Conservation (phyloP, 2,888 invertebrate species). For the Cryptophagus acutangulus region DNA sequence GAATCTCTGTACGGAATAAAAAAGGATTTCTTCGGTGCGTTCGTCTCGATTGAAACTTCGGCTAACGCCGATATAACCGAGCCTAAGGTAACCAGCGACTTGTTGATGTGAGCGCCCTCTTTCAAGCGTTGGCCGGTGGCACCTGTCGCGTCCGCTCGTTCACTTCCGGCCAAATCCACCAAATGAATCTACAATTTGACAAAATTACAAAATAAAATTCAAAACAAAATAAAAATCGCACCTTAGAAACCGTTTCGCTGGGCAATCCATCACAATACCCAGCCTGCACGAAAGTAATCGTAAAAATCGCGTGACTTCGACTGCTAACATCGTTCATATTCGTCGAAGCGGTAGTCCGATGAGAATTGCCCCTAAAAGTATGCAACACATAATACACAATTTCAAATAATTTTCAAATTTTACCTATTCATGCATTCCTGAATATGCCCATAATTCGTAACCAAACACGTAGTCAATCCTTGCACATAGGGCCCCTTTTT, state of each 20-base stretch:
- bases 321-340: slow-evolving; percentile 92
- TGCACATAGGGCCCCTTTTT: slow-evolving; percentile 77
- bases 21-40: slow-evolving; percentile 44
- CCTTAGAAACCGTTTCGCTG: slow-evolving; percentile 84
- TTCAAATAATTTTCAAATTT: too few relatives aligned
- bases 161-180: slow-evolving; percentile 86
- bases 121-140: slow-evolving; percentile 86
- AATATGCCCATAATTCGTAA: slow-evolving; percentile 81
- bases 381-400: slow-evolving; percentile 3
- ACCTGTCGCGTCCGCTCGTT: slow-evolving; percentile 82
- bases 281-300: slow-evolving; percentile 84
- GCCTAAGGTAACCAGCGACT: slow-evolving; percentile 81
- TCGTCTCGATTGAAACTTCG: slow-evolving; percentile 53
- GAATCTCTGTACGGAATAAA: slow-evolving; percentile 88
- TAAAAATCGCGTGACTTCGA: slow-evolving; percentile 87
- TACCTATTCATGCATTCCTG: slow-evolving; percentile 57
- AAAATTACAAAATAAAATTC: slow-evolving; percentile 4
- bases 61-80: slow-evolving; percentile 84
- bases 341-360: slow-evolving; percentile 81
- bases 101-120: slow-evolving; percentile 88
- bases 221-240: slow-evolving; percentile 26
- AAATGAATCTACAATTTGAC: slow-evolving; percentile 58
- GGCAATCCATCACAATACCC: slow-evolving; percentile 83
- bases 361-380: slow-evolving; percentile 68
- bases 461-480: slow-evolving; percentile 77